Percentiles rank a stretch among this genome's conserved stretches.
phyloP scores from a whole-genome alignment of 2,888 invertebrate genomes.

The Pseudococcus longispinus region DNA sequence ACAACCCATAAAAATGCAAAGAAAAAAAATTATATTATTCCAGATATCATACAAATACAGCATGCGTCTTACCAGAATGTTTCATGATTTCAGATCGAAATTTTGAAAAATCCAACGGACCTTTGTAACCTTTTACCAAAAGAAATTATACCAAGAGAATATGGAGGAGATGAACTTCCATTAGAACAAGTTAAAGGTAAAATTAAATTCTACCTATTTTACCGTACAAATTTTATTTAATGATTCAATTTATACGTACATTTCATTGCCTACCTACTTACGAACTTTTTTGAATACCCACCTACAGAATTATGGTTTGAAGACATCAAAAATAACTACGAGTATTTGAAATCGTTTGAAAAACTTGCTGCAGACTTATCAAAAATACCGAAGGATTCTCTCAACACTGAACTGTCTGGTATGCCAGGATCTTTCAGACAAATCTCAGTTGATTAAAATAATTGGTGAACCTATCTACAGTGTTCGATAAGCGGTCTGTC shows the following conservation, averaged over 20 bases:
- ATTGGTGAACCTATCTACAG: not conserved
- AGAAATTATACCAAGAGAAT: conserved; percentile 39
- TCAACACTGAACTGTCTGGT: conserved; percentile 1
- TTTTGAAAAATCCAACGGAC: conserved; percentile 11
- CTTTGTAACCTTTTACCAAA: conserved; percentile 25
- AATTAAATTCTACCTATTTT: not conserved
- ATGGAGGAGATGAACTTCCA: conserved; percentile 44
- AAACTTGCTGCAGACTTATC: not conserved
- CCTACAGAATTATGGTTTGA: conserved; percentile 45
- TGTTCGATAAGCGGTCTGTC: too few species aligned
- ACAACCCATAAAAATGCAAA: too few species aligned
- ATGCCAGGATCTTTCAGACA: conserved; percentile 58
- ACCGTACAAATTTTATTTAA: not conserved
- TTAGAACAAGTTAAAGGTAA: conserved; percentile 1
- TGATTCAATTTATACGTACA: not conserved
- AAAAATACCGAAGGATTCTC: not conserved
- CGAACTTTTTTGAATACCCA: too few species aligned
- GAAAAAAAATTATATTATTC: too few species aligned
- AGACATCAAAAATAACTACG: conserved; percentile 9
- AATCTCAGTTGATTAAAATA: conserved; percentile 57
- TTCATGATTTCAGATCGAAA: conserved; percentile 18
- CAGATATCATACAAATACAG: not conserved
- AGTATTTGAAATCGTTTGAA: not conserved
- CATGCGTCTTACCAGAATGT: not conserved
- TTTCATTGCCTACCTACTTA: not conserved